A percentile compares a stretch with the other conserved stretches of the same genome.
These are phyloP conservation scores for Standfussiana lucernea DNA, from an alignment of 2,888 invertebrate genomes.

Conservation along the genomic window DNA sequence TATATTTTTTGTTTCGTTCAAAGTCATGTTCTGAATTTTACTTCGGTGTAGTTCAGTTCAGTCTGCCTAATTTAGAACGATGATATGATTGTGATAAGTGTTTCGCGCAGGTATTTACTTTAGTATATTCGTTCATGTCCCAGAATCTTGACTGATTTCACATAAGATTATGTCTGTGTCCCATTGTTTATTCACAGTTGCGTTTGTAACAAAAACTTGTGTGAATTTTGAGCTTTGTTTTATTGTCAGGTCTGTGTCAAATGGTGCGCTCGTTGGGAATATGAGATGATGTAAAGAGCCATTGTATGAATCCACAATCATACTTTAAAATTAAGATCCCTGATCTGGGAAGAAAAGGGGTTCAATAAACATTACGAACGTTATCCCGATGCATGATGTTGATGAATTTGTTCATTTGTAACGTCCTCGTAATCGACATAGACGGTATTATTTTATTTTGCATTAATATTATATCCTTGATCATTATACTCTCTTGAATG, in stretches of 20 bases:
- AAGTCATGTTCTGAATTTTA: conserved; percentile 30
- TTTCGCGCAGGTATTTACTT: conserved; percentile 36
- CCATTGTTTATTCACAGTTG: conserved; percentile 62
- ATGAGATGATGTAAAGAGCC: conserved; percentile 25
- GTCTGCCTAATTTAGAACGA: conserved; percentile 37
- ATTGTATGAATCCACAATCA: conserved; percentile 34
- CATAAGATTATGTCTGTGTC: conserved; percentile 64
- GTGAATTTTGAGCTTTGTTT: conserved; percentile 62
- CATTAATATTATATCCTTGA: conserved; percentile 23
- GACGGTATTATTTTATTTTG: conserved; percentile 2
- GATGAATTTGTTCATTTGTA: not conserved
- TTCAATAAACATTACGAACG: not conserved
- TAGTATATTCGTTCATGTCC: conserved; percentile 38
- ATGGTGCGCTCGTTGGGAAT: conserved; percentile 44
- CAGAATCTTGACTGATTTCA: conserved; percentile 64
- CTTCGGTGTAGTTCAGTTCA: conserved; percentile 8
- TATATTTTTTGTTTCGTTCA: conserved; percentile 15
- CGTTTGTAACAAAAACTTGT: conserved; percentile 59
- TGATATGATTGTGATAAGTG: conserved; percentile 41
- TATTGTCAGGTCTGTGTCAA: conserved; percentile 27
- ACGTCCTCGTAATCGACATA: not conserved
- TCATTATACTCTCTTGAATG: conserved; percentile 47
- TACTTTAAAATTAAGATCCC: not conserved
- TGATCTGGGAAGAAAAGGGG: not conserved
- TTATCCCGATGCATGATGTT: not conserved